Evolutionary conservation across 2,888 invertebrate species (phyloP), one percentile per base, ranked within the genome.

Genomic region (Chloromyia formosa): DNA sequence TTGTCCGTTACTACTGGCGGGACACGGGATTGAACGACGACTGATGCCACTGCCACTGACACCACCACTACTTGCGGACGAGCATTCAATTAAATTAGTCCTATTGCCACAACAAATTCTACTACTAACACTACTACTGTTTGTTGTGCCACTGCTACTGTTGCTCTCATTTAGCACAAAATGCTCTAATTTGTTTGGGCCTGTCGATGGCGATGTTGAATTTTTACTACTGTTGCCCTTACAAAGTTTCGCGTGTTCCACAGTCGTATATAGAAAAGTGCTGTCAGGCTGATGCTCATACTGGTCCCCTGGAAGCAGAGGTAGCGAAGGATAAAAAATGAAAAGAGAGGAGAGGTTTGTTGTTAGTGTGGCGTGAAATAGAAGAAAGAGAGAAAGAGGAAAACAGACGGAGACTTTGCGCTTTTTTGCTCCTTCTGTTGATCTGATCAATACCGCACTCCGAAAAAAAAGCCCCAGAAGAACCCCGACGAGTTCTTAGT

Each of bases 171-270:
- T 35, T 35, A 49, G 49, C 49, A 12, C 14, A 10, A n/a, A 56
- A 56, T 56, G 22, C 18, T 10, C 18, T 4, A 10, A 18, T 58
- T 64, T n/a, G n/a, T n/a, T 56, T 73, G 66, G 79, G 81, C 2
- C 81, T 79, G 10, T 80, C 75, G 20, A 12, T 80, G 79, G 40
- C 80, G 79, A 69, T 79, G 79, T 73, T 80, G 80, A 78, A 80
- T 80, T 14, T 79, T 79, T 82, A 80, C 78, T 79, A 22, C 78
- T 77, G 16, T 75, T 79, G 4, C 79, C 80, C 42, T 35, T 66
- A 9, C 22, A 45, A 45, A 12, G 14, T 22, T 45, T 78, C 27
- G 27, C 2, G 2, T 61, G 60, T 45, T 73, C 73, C 61, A 12
- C 81, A 81, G 56, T 80, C 80, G 77, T 62, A 64, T 64, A 73